Evolutionary conservation across 2,888 invertebrate genomes (phyloP).

Genomic region (Oscheius sp.): DNA sequence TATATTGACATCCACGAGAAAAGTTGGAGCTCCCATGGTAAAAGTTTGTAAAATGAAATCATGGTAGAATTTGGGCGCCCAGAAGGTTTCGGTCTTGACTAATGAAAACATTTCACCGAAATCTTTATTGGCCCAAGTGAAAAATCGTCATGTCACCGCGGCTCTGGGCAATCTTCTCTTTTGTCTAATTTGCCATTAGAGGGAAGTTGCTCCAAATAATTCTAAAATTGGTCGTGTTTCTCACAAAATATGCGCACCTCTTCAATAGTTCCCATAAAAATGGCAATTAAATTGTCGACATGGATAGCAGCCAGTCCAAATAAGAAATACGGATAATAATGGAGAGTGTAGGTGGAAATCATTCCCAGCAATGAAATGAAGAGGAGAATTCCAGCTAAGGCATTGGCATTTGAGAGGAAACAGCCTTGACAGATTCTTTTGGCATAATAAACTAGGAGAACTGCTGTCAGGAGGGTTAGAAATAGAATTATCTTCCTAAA

Average conservation of each 20-base stretch:
- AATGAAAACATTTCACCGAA: too few species aligned
- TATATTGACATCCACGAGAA: too few species aligned
- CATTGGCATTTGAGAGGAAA: background rate
- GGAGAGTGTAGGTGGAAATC: background rate
- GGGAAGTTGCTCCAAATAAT: background rate
- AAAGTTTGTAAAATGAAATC: too few species aligned
- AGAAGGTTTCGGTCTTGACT: too few species aligned
- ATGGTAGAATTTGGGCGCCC: too few species aligned
- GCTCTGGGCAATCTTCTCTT: background rate
- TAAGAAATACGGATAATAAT: background rate
- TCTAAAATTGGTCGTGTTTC: too few species aligned
- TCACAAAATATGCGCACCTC: background rate
- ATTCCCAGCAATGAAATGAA: slow-evolving; percentile 7
- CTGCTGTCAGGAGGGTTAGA: background rate
- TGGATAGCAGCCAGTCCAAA: slow-evolving; percentile 2
- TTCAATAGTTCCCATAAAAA: slow-evolving; percentile 3
- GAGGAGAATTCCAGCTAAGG: background rate
- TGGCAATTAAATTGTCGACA: slow-evolving; percentile 3
- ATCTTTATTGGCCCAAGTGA: too few species aligned
- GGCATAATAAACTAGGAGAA: slow-evolving; percentile 5
- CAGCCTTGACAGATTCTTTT: slow-evolving; percentile 3
- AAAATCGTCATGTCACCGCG: too few species aligned
- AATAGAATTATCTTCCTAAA: background rate
- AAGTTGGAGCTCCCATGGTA: too few species aligned
- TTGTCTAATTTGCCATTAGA: background rate